These are phyloP conservation scores for Pollenia angustigena DNA, from an alignment of 2,888 invertebrate genomes.

Conservation along the genomic window DNA sequence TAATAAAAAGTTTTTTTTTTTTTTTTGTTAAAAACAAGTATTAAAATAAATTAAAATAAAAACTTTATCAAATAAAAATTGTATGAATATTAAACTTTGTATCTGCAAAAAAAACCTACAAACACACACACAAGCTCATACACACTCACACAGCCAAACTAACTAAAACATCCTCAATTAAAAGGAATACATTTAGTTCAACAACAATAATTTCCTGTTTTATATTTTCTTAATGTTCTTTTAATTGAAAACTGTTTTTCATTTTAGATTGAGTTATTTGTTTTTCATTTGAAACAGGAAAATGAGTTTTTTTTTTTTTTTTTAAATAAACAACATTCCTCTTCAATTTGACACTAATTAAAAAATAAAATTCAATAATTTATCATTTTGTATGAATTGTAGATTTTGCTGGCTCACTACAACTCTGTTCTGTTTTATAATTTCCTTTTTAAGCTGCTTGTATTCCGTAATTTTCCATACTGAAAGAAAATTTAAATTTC, in stretches of 20 bases:
- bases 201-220: constrained; percentile 62
- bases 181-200: constrained; percentile 24
- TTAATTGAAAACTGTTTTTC: constrained; percentile 59
- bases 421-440: constrained; percentile 21
- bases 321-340: constrained; percentile 54
- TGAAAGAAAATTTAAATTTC: constrained; percentile 29
- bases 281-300: constrained; percentile 3
- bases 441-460: constrained; percentile 53
- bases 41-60: not conserved
- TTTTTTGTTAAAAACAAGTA: not conserved
- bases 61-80: not conserved
- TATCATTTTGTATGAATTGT: constrained; percentile 54
- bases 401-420: not conserved
- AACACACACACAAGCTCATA: too few species aligned
- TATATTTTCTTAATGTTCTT: constrained; percentile 44
- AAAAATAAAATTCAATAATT: constrained; percentile 67
- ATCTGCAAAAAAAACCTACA: too few species aligned
- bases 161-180: constrained; percentile 39
- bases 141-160: not conserved
- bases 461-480: constrained; percentile 1
- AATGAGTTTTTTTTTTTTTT: constrained; percentile 26
- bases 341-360: constrained; percentile 65
- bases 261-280: not conserved
- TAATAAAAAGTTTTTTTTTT: not conserved
- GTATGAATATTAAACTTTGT: not conserved